These are phyloP conservation scores for Spodoptera frugiperda DNA, from an alignment of 1,140 invertebrate genomes.

Conservation along the genomic window DNA sequence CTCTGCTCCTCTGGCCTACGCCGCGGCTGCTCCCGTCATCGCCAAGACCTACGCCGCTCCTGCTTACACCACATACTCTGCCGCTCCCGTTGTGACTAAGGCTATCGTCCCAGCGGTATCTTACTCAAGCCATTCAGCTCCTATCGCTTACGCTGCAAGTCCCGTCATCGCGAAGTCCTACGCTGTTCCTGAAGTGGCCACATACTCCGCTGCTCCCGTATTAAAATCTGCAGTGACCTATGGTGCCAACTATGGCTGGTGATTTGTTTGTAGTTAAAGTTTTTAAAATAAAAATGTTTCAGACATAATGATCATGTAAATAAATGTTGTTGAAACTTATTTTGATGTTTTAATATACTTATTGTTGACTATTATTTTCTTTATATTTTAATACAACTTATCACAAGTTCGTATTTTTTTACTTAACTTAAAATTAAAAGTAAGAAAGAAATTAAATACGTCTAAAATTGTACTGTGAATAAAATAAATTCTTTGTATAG, in stretches of 20 bases:
- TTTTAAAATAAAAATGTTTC: slow-evolving; percentile 16
- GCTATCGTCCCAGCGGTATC: slow-evolving; percentile 58
- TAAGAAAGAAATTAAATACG: too few relatives aligned
- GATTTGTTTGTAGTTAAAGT: slow-evolving; percentile 46
- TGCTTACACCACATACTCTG: neutral
- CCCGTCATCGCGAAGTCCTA: slow-evolving; percentile 19
- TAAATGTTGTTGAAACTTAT: too few relatives aligned
- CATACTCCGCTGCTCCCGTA: slow-evolving; percentile 53
- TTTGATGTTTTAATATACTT: too few relatives aligned
- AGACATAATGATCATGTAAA: too few relatives aligned
- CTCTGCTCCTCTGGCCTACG: neutral
- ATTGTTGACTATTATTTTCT: too few relatives aligned
- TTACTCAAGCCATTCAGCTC: slow-evolving; percentile 50
- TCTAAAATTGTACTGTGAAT: too few relatives aligned
- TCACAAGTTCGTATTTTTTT: too few relatives aligned
- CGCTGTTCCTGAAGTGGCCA: slow-evolving; percentile 51
- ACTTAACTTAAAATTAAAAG: too few relatives aligned
- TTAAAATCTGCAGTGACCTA: slow-evolving; percentile 49
- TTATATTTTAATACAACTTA: too few relatives aligned
- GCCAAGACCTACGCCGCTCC: slow-evolving; percentile 22
- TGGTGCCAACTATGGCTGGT: slow-evolving; percentile 62
- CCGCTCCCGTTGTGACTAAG: slow-evolving; percentile 13
- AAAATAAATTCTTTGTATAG: too few relatives aligned
- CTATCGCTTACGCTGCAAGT: neutral
- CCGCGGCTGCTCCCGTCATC: neutral